phyloP scores from a whole-genome alignment of 1,140 invertebrate species.

The Araneus ventricosus region DNA sequence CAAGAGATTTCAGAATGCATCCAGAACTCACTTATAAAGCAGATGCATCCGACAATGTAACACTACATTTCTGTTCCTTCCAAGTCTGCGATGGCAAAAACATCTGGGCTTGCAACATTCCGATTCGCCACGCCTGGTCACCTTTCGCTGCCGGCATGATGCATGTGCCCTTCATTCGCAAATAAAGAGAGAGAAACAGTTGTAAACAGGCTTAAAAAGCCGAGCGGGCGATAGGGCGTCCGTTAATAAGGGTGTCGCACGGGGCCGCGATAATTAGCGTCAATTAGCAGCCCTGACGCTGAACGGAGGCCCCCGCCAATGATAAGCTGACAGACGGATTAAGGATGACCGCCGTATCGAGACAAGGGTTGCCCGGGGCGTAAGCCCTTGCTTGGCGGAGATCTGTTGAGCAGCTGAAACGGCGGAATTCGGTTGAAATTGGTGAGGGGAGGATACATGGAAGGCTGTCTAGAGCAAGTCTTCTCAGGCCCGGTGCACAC shows the following conservation, averaged over 20 bases:
- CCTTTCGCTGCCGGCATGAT: not conserved
- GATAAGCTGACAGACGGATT: conserved; percentile 70
- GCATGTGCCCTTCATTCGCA: not conserved
- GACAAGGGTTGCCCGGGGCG: conserved; percentile 4
- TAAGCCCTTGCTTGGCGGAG: not conserved
- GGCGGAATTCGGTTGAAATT: not conserved
- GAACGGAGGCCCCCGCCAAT: conserved; percentile 36
- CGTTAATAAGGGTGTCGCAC: conserved; percentile 60
- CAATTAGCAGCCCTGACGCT: conserved; percentile 62
- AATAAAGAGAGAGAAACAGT: conserved; percentile 13
- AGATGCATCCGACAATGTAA: no score
- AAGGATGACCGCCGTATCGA: conserved; percentile 49
- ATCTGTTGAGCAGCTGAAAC: not conserved
- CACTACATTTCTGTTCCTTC: no score
- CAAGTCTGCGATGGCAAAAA: no score
- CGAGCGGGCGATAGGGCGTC: conserved; percentile 12
- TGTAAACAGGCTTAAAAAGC: conserved; percentile 50
- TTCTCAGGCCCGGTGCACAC: no score
- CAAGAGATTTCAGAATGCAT: no score
- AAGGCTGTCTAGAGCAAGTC: no score
- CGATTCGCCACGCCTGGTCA: not conserved
- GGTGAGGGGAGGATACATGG: not conserved
- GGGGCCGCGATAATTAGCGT: conserved; percentile 61
- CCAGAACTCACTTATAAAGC: no score
- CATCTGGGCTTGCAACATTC: not conserved